These are phyloP conservation scores for Drosophila nr. perissopoda DNA, from an alignment of 2,888 invertebrate species.

Conservation along the genomic window DNA sequence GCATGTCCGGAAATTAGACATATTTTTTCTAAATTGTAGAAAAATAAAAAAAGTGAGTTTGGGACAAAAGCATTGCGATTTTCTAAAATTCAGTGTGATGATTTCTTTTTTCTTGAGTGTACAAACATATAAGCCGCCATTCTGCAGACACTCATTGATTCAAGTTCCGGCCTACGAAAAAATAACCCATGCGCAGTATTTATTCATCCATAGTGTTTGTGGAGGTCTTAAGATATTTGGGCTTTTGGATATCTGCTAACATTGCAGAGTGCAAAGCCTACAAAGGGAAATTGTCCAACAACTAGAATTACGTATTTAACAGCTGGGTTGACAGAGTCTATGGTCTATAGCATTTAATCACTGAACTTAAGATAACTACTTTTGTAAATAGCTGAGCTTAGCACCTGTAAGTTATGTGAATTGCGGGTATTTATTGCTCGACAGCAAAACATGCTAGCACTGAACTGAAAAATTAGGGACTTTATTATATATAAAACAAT, in stretches of 20 bases:
- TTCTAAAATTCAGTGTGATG: neutral
- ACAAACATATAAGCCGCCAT: no score
- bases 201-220: neutral
- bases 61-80: neutral
- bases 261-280: neutral
- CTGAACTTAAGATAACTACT: slow-evolving; percentile 15
- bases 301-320: neutral
- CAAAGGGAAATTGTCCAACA: neutral
- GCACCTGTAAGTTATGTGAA: slow-evolving; percentile 6
- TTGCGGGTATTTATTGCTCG: slow-evolving; percentile 12
- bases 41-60: neutral
- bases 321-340: neutral
- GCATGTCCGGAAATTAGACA: no score
- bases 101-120: neutral
- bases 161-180: neutral
- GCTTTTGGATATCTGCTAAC: no score
- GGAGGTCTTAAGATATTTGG: no score
- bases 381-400: slow-evolving; percentile 17
- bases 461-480: neutral
- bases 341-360: no score
- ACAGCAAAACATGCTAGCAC: neutral
- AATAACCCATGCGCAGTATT: neutral
- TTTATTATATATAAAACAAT: neutral
- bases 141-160: neutral
- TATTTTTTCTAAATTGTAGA: neutral